These are phyloP conservation scores for Aphidius colemani DNA, from an alignment of 2,888 invertebrate genomes.

Conservation along the genomic window DNA sequence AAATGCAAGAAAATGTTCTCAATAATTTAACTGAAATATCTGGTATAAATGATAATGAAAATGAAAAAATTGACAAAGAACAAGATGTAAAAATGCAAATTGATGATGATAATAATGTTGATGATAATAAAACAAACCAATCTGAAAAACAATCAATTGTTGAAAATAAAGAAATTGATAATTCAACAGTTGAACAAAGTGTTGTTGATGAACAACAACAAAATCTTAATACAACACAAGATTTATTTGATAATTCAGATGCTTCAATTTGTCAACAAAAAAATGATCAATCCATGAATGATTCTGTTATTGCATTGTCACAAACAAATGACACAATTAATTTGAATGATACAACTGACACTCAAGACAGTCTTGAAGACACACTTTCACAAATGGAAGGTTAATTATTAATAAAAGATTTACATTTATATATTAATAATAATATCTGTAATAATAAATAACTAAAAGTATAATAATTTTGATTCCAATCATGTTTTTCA, in stretches of 20 bases:
- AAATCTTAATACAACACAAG: too few species aligned
- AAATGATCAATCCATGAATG: constrained; percentile 20
- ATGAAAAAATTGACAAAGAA: constrained; percentile 9
- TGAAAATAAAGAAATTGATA: constrained; percentile 11
- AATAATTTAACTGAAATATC: constrained; percentile 52
- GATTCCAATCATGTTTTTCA: background rate
- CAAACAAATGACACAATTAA: constrained; percentile 48
- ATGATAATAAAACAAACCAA: constrained; percentile 18
- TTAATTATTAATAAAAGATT: constrained; percentile 32
- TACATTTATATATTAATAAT: constrained; percentile 8
- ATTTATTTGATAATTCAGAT: constrained; percentile 44
- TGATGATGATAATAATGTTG: constrained; percentile 23
- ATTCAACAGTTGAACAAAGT: constrained; percentile 18
- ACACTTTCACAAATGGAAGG: constrained; percentile 58
- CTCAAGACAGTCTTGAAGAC: constrained; percentile 57
- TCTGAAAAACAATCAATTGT: background rate
- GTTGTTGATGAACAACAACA: constrained; percentile 31
- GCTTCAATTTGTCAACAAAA: constrained; percentile 33
- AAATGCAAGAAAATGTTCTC: constrained; percentile 55
- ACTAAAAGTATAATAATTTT: background rate
- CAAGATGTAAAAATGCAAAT: constrained; percentile 25
- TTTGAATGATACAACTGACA: constrained; percentile 55
- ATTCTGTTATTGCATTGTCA: constrained; percentile 49
- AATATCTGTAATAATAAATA: background rate
- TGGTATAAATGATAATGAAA: constrained; percentile 25